Percentiles rank a stretch among this genome's conserved stretches.
Conservation (phyloP, 2,113 vertebrate genomes). For the Urocynchramus pylzowi region DNA sequence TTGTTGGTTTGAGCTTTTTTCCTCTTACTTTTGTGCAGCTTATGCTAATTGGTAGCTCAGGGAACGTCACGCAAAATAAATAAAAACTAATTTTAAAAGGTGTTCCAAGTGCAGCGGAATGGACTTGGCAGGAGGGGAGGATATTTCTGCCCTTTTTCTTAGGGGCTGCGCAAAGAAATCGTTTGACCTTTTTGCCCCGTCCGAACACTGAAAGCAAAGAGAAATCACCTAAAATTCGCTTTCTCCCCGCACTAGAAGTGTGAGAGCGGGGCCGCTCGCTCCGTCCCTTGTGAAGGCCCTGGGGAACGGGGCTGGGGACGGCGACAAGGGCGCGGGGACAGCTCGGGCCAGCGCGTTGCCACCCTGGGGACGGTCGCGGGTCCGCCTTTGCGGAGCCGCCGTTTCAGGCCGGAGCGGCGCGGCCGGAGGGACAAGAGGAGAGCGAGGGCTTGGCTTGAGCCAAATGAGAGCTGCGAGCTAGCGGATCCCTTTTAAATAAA, state of each 20-base stretch:
- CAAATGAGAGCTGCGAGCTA: not conserved
- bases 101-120: not conserved
- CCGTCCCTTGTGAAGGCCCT: not conserved
- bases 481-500: not conserved
- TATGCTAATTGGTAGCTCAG: not conserved
- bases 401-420: not conserved
- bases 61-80: not conserved
- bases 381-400: not conserved
- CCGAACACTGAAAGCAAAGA: not conserved
- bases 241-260: rapidly evolving
- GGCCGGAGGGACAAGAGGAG: not conserved
- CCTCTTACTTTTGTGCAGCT: not conserved
- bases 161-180: not conserved
- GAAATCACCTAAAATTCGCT: not conserved
- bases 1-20: too few species aligned
- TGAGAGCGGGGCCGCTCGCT: too few species aligned
- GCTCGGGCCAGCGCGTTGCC: not conserved
- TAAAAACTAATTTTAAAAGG: not conserved
- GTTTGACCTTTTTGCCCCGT: not conserved
- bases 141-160: not conserved
- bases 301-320: not conserved
- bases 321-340: not conserved
- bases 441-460: not conserved
- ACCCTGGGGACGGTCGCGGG: not conserved
- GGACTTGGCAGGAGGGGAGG: not conserved